A percentile compares a stretch with the other conserved stretches of the same genome.
phyloP scores from a whole-genome alignment of 2,113 vertebrate genomes.

The Zosterops pallidus region DNA sequence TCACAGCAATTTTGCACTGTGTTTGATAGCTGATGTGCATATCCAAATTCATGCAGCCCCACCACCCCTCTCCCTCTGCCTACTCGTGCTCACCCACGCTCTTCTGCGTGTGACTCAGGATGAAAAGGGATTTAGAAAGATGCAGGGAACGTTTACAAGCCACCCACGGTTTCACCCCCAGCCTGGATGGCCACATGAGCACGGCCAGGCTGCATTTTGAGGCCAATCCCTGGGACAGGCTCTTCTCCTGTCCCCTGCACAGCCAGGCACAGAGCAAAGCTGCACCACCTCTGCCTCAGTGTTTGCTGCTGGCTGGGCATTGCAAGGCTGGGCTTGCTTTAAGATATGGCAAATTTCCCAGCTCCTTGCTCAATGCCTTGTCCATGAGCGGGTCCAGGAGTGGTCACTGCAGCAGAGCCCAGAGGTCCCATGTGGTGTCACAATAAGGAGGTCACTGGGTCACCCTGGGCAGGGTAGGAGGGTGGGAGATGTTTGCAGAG shows the following conservation, averaged over 20 bases:
- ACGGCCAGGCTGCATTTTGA: not conserved
- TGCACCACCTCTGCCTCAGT: not conserved
- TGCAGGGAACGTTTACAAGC: constrained; percentile 44
- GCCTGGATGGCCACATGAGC: not conserved
- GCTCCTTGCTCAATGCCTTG: not conserved
- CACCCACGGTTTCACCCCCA: not conserved
- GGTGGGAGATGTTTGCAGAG: not conserved
- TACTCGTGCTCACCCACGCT: constrained; percentile 48
- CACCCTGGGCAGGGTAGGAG: not conserved
- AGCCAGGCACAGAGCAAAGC: not conserved
- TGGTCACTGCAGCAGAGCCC: not conserved
- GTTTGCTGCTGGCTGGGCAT: not conserved
- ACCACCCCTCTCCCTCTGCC: constrained; percentile 60
- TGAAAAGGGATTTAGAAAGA: constrained; percentile 53
- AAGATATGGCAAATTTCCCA: not conserved
- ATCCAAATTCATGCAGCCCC: constrained; percentile 63
- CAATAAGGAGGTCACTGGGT: not conserved
- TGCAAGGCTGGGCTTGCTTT: not conserved
- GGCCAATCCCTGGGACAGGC: not conserved
- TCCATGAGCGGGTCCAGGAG: not conserved
- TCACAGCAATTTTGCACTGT: constrained; percentile 49
- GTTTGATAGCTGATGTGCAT: constrained; percentile 63
- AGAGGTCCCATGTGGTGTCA: not conserved
- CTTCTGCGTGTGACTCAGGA: constrained; percentile 44
- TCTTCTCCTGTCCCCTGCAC: not conserved